phyloP scores from a whole-genome alignment of 2,113 vertebrate species.

The Cephalopterus ornatus region DNA sequence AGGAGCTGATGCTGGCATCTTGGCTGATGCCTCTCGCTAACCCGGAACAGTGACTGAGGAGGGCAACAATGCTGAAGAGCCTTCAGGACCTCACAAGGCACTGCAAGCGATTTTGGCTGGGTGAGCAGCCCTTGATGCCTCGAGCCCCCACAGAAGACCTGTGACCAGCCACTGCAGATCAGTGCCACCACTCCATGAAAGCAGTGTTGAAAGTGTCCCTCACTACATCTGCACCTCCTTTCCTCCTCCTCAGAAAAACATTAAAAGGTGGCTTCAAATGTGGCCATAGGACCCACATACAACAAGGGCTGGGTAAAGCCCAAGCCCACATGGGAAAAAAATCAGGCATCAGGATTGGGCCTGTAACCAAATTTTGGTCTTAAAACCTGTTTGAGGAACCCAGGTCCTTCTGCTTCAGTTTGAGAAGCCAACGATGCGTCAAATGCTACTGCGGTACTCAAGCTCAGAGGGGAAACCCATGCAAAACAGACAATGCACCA shows the following conservation, averaged over 20 bases:
- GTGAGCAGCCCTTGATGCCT: rapidly evolving
- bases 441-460: neutral
- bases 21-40: neutral
- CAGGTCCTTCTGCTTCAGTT: neutral
- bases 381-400: neutral
- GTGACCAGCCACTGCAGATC: neutral
- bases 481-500: neutral
- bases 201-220: neutral
- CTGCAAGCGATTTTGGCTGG: rapidly evolving
- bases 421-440: neutral
- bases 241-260: neutral
- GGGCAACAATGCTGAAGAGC: rapidly evolving
- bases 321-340: neutral
- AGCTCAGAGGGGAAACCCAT: neutral
- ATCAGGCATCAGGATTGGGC: rapidly evolving
- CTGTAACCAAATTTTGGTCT: neutral
- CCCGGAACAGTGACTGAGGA: neutral
- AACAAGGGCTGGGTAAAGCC: neutral
- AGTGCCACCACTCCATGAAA: neutral
- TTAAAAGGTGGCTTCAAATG: neutral
- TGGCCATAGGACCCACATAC: neutral
- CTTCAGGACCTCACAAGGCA: neutral
- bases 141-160: rapidly evolving
- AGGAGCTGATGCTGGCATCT: rapidly evolving
- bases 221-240: rapidly evolving